These are phyloP conservation scores for Lerista edwardsae DNA, from an alignment of 2,797 vertebrate genomes.

Conservation along the genomic window DNA sequence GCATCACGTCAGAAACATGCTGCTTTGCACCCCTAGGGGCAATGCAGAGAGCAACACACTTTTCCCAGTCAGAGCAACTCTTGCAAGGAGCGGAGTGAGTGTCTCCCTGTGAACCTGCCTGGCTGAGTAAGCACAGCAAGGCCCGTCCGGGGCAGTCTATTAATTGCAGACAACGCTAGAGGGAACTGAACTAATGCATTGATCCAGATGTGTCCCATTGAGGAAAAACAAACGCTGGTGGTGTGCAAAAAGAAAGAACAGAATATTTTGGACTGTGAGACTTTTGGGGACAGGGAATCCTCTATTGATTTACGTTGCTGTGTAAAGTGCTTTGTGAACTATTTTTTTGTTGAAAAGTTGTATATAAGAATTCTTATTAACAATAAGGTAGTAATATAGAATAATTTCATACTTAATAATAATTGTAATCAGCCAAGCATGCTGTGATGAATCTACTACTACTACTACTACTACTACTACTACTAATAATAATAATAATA, in stretches of 20 bases:
- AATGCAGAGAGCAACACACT: neutral
- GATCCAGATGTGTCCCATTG: neutral
- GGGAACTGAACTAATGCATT: rapidly evolving
- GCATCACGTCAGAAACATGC: constrained; percentile 56
- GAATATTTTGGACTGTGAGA: neutral
- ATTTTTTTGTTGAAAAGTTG: no score
- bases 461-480: no score
- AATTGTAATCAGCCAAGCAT: no score
- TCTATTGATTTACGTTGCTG: no score
- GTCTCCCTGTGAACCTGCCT: neutral
- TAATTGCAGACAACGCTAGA: neutral
- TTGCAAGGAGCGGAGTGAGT: neutral
- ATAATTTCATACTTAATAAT: no score
- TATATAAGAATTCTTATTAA: no score
- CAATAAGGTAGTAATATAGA: no score
- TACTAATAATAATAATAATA: no score
- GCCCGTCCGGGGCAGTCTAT: rapidly evolving
- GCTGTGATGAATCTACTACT: no score
- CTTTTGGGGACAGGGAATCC: no score
- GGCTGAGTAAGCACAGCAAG: neutral
- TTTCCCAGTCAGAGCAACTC: constrained; percentile 27
- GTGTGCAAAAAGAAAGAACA: no score
- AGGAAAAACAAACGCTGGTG: neutral
- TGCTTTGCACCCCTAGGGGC: constrained; percentile 41
- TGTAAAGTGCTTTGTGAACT: no score